These are phyloP conservation scores for Alfaro cultratus DNA, from an alignment of 2,797 vertebrate genomes.

Conservation along the genomic window DNA sequence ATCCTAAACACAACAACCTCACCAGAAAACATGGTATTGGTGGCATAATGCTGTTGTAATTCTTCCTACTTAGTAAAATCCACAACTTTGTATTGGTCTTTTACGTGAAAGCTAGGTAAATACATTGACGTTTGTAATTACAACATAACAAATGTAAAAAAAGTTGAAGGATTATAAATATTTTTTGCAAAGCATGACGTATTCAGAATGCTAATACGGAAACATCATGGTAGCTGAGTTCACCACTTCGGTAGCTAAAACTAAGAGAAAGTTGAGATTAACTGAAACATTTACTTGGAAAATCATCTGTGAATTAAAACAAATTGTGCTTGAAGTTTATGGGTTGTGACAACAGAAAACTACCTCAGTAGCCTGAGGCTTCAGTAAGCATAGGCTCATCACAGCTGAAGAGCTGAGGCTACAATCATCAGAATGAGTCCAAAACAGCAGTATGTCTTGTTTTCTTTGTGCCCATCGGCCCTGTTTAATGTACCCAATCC, in stretches of 20 bases:
- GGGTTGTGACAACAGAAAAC: not conserved
- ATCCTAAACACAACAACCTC: not conserved
- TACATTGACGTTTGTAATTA: not conserved
- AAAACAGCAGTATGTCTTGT: not conserved
- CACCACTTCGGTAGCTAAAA: not conserved
- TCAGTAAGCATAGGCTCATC: not conserved
- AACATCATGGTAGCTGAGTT: not conserved
- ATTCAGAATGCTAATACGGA: not conserved
- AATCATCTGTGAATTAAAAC: not conserved
- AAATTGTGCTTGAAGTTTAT: not conserved
- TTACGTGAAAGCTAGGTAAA: not conserved
- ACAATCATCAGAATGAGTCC: not conserved
- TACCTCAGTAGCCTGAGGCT: not conserved
- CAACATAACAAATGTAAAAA: not conserved
- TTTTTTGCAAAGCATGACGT: not conserved
- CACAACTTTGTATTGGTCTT: not conserved
- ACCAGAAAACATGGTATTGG: not conserved
- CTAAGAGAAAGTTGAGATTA: not conserved
- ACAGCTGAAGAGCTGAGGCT: not conserved
- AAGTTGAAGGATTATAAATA: not conserved
- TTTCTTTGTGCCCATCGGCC: not conserved
- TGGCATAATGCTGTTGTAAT: not conserved
- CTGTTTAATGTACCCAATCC: not conserved
- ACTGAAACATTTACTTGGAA: not conserved
- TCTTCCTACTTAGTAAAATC: not conserved